Evolutionary conservation across 2,888 invertebrate species (phyloP).

Genomic region (Dynastes grantii): DNA sequence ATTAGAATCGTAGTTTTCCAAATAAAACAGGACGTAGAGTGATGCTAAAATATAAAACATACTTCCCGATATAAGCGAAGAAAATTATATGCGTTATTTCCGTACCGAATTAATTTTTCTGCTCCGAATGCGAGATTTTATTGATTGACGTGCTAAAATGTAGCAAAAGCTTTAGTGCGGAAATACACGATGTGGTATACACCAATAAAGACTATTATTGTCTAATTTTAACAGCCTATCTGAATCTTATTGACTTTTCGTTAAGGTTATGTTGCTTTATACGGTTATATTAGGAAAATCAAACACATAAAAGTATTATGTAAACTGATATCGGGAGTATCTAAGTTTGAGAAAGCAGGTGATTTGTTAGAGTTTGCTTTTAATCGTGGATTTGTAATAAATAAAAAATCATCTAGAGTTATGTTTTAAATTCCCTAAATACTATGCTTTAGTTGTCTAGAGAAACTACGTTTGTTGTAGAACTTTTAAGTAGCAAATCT

Average conservation of each 20-base stretch:
- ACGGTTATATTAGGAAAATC: not conserved
- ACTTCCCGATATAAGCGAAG: no score
- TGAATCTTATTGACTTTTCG: slow-evolving; percentile 55
- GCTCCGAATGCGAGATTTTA: slow-evolving; percentile 55
- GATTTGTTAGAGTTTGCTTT: no score
- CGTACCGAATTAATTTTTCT: slow-evolving; percentile 23
- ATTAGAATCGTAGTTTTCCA: not conserved
- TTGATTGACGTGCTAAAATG: slow-evolving; percentile 58
- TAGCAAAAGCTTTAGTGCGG: slow-evolving; percentile 59
- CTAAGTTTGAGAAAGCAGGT: not conserved
- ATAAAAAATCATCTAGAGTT: no score
- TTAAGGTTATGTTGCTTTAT: slow-evolving; percentile 52
- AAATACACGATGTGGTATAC: slow-evolving; percentile 59
- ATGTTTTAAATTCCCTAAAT: no score
- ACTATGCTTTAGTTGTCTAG: no score
- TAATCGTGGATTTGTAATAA: no score
- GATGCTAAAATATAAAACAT: no score
- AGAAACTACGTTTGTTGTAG: no score
- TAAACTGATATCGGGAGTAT: not conserved
- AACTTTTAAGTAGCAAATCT: no score
- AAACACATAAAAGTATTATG: slow-evolving; percentile 6
- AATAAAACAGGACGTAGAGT: not conserved
- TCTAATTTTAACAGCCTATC: slow-evolving; percentile 28
- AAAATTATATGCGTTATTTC: slow-evolving; percentile 20
- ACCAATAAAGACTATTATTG: slow-evolving; percentile 58